Base-by-base conservation (phyloP, 30 jellyfish, hydroid and myxozoan genomes). In the Cassiopea xamachana region DNA sequence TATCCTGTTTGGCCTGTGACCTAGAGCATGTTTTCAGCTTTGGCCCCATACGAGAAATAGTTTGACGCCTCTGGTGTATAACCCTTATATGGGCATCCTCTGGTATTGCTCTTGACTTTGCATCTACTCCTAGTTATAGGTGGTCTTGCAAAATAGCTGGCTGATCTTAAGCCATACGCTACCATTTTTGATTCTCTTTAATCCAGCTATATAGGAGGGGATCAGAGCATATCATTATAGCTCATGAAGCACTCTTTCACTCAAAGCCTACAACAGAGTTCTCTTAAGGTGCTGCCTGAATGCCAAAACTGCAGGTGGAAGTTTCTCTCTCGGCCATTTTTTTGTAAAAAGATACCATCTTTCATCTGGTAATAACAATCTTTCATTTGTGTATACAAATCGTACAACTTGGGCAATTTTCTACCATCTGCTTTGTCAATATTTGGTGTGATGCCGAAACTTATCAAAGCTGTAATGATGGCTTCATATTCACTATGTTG, bases 381-480 rank as follows among this genome's bases (percentile, higher is more conserved):
- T 27, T 27, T 27, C 39, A 27, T 69, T 0, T 69, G 17, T 69
- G 78, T 69, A 69, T 18, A 73, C 83, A 73, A 39, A 73, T 2
- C 83, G n/a, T 73, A 73, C 83, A 46, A 73, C n/a, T 59, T 46
- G 55, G n/a, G 59, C 83, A 73, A 16, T 39, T 55, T 73, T 73
- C 39, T 73, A 55, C 59, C 83, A 73, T 73, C 83, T 27, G 83
- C 39, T 73, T 43, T 6, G 76, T 79, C 88, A 79, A 79, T 76
- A 79, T 48, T 77, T 48, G 86, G 15, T 79, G 88, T 79, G 78
- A 50, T 79, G 76, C 88, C 88, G 76, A 79, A 79, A 79, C n/a
- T 1, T 60, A 47, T 50, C 47, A 79, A 27, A 75, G 84, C 84
- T 75, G 84, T 60, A 75, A 75, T 75, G 67, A 75, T 18, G 68